Percentiles rank a stretch among this genome's conserved stretches.
Conservation (phyloP, 1,140 invertebrate genomes). For the Belonocnema kinseyi region DNA sequence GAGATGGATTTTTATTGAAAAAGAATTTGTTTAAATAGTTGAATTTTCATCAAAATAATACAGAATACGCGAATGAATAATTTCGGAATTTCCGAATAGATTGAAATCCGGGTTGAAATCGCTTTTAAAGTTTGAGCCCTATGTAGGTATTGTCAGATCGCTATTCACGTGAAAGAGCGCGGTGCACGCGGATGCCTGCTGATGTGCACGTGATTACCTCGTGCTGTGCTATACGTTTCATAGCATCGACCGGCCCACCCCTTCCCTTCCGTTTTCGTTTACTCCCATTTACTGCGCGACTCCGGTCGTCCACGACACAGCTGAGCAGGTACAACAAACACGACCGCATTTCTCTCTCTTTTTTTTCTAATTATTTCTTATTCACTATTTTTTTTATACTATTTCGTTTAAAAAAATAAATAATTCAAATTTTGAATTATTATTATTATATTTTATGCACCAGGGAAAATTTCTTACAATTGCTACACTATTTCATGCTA, state of each 20-base stretch:
- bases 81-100: too few relatives aligned
- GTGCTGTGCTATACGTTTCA: constrained; percentile 46
- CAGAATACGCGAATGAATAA: too few relatives aligned
- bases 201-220: constrained; percentile 61
- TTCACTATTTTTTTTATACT: too few relatives aligned
- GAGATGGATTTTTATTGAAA: too few relatives aligned
- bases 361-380: not conserved
- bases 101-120: too few relatives aligned
- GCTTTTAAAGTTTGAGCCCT: not conserved
- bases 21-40: too few relatives aligned
- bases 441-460: too few relatives aligned
- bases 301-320: constrained; percentile 39
- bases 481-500: too few relatives aligned
- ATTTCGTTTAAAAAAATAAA: not conserved
- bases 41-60: too few relatives aligned
- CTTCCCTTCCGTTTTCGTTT: constrained; percentile 41
- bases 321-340: constrained; percentile 40
- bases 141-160: not conserved
- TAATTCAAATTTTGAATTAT: too few relatives aligned
- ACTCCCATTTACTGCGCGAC: constrained; percentile 37
- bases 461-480: too few relatives aligned
- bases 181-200: constrained; percentile 59
- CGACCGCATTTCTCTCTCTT: not conserved
- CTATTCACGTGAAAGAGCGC: constrained; percentile 41
- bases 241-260: constrained; percentile 53